Percentiles rank a stretch among this genome's conserved stretches.
Evolutionary conservation across 2,113 vertebrate genomes (phyloP).

Genomic region (Copsychus sechellarum): DNA sequence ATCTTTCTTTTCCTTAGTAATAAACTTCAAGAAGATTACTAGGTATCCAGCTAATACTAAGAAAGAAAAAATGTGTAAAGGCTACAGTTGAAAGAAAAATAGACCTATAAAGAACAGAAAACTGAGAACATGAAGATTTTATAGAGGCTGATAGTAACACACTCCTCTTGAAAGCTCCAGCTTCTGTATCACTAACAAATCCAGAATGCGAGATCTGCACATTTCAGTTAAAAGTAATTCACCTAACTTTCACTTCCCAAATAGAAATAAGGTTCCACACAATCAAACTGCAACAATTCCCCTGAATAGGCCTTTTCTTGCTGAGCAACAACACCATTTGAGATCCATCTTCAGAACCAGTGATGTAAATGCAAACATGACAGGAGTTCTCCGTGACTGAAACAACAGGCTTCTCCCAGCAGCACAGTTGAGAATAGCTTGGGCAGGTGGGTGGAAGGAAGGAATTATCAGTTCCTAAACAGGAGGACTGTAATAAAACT

Average conservation of each 20-base stretch:
- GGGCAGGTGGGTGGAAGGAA: background rate
- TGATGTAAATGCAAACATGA: background rate
- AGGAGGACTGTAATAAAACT: background rate
- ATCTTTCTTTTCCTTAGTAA: background rate
- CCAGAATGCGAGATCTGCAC: background rate
- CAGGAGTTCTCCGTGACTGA: background rate
- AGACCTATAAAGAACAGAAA: background rate
- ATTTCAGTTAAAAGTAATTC: background rate
- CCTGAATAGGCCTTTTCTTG: background rate
- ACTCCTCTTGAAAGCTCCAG: background rate
- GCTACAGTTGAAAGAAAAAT: background rate
- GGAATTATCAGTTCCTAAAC: background rate
- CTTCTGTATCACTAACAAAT: background rate
- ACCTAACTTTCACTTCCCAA: background rate
- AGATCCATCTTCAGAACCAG: background rate
- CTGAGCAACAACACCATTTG: background rate
- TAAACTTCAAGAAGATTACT: background rate
- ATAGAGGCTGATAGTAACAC: background rate
- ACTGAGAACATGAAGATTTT: background rate
- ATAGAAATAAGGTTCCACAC: background rate
- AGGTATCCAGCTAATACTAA: background rate
- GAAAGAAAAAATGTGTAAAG: background rate
- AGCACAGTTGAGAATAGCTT: slow-evolving; percentile 1
- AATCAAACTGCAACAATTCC: background rate
- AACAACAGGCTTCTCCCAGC: background rate